Evolutionary conservation across 2,113 vertebrate species (phyloP), one percentile per base, ranked within the genome.

Genomic region (Steatornis caripensis): DNA sequence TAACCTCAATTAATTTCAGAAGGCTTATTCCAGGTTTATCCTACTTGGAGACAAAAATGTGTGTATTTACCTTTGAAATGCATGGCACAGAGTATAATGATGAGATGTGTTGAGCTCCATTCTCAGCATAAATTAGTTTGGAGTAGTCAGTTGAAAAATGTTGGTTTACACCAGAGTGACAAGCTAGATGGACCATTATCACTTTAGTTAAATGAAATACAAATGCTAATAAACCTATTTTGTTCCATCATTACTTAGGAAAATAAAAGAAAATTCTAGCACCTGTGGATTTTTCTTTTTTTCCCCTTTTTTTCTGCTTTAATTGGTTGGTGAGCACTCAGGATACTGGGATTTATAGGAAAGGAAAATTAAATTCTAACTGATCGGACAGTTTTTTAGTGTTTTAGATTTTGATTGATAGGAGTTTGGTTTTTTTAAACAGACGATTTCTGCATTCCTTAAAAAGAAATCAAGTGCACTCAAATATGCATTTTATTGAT

Each of bases 1-100:
- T 82, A 90, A 93, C 78, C 66, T 32, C 53, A 90, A 80, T 96
- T 96, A 95, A 90, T 91, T 96, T 95, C 65, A 62, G 70, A 58
- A 76, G 77, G 81, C 45, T 87, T 93, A 83, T 84, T 90, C 49
- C 66, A 64, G 43, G 46, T 84, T 91, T 91, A 93, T 70, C 65
- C 81, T 61, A 60, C 53, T 89, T 12, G 6, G 89, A 94, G 57
- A 80, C 83, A 85, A 93, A 91, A 92, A 65, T 37, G 29, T 34
- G 66, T 36, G 34, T 87, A 69, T 87, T 92, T 96, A 68, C 80
- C 74, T 85, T 76, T 46, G 81, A 83, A 72, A 93, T 91, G 57
- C 39, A 60, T 65, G 39, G 39, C 65, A 78, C 24, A 27, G 84
- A 9, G 32, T 76, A 29, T 72, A 84, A 80, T 66, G 87, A 76